These are phyloP conservation scores for Cephus nigrinus DNA, from an alignment of 2,888 invertebrate species.

Conservation along the genomic window DNA sequence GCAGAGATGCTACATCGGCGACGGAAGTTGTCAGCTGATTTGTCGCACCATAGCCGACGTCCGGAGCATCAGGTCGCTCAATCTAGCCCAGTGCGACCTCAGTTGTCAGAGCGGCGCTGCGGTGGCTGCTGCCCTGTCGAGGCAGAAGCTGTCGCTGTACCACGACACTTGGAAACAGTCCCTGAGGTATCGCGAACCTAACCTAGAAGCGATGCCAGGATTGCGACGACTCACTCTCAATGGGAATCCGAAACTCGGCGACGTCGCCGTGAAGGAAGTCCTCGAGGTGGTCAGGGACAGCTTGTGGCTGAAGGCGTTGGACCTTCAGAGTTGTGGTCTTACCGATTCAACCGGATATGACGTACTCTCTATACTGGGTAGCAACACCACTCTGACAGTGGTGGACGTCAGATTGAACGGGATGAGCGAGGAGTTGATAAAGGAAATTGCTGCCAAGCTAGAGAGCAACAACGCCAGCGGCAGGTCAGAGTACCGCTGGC, in stretches of 20 bases:
- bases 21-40: constrained; percentile 77
- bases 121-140: constrained; percentile 71
- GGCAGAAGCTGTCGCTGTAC: constrained; percentile 78
- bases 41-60: constrained; percentile 76
- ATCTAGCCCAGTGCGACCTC: constrained; percentile 77
- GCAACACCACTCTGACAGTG: constrained; percentile 76
- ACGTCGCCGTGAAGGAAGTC: constrained; percentile 73
- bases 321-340: constrained; percentile 80
- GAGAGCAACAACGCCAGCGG: constrained; percentile 37
- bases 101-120: constrained; percentile 73
- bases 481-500: constrained; percentile 51
- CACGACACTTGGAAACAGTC: constrained; percentile 87
- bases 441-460: constrained; percentile 54
- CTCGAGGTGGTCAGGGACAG: constrained; percentile 80
- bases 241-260: constrained; percentile 76
- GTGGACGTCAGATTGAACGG: constrained; percentile 77
- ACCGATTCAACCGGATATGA: constrained; percentile 72
- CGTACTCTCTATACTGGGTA: constrained; percentile 72
- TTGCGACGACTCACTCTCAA: constrained; percentile 77
- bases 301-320: constrained; percentile 84
- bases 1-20: constrained; percentile 76
- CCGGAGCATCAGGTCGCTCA: constrained; percentile 76
- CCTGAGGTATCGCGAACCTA: constrained; percentile 79
- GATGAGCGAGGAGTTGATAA: constrained; percentile 68
- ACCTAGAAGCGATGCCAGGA: constrained; percentile 79